Evolutionary conservation across 2,888 invertebrate genomes (phyloP), one percentile per base, ranked within the genome.

Genomic region (Anoplius nigerrimus): DNA sequence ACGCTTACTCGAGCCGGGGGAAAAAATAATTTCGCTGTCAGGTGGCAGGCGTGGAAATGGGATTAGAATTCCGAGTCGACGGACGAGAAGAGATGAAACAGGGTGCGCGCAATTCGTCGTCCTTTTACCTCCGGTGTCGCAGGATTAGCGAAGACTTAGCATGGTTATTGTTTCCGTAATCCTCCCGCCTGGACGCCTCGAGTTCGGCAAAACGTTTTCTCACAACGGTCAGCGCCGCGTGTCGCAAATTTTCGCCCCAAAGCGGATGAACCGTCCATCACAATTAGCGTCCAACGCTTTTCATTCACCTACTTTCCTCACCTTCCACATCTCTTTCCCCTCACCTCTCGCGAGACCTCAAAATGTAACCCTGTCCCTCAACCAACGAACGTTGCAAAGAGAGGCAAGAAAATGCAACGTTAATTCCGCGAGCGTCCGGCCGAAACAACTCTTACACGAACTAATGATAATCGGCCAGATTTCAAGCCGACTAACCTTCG

Each of bases 131-230:
- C 53, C 62, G 42, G 45, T 45, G 20, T 43, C 5, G 66, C 66
- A 57, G 71, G 73, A 82, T 81, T 75, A 81, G 57, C 68, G 53
- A 70, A 6, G 74, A 72, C 70, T 74, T 74, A 72, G 63, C 72
- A 64, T 62, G 61, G 64, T 76, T 76, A 80, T 82, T 82, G 75
- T 82, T 75, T 76, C 69, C 70, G 59, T 72, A 76, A 81, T 80
- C 74, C 68, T 22, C 48, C 54, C 57, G n/a, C n/a, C n/a, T n/a
- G n/a, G 57, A 52, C 56, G 58, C 46, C 60, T 42, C 52, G 45
- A 48, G 46, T 67, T 67, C 52, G 27, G 42, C 63, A 69, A n/a
- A 72, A 78, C 69, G 61, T 72, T 74, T 66, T 62, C 71, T 63
- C 62, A 16, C 13, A 48, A 6, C 48, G 18, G 11, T 13, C 16